phyloP scores from a whole-genome alignment of 35 echinoderm and acorn worm species.

The Strongylocentrotus purpuratus region DNA sequence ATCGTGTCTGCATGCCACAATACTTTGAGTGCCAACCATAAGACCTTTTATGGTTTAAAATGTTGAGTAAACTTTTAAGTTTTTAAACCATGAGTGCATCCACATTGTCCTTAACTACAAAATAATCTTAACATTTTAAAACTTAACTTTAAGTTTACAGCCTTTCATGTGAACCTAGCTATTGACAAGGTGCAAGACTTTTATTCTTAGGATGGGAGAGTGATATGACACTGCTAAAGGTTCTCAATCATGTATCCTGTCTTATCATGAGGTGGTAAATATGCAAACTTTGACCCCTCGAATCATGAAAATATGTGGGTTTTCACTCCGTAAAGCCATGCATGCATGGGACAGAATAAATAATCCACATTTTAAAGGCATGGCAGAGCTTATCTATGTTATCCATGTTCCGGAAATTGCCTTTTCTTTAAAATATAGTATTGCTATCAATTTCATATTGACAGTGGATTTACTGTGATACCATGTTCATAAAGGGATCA shows the following conservation, averaged over 20 bases:
- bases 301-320: background rate
- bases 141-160: too few relatives aligned
- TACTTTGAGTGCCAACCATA: too few relatives aligned
- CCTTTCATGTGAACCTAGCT: too few relatives aligned
- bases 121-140: too few relatives aligned
- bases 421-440: background rate
- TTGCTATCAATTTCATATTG: background rate
- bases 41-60: too few relatives aligned
- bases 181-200: background rate
- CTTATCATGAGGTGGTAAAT: slow-evolving; percentile 4
- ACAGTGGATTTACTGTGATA: background rate
- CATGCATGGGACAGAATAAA: background rate
- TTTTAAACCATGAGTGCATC: too few relatives aligned
- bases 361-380: background rate
- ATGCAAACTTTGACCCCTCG: background rate
- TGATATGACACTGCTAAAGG: background rate
- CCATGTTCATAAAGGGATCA: too few relatives aligned
- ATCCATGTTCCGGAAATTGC: background rate
- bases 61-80: too few relatives aligned
- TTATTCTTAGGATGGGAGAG: slow-evolving; percentile 8
- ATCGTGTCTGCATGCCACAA: background rate
- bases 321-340: background rate
- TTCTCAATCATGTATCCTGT: slow-evolving; percentile 11
- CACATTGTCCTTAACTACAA: too few relatives aligned
- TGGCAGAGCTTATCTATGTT: background rate